These are phyloP conservation scores for Euspilapteryx auroguttella DNA, from an alignment of 2,888 invertebrate species.

Conservation along the genomic window DNA sequence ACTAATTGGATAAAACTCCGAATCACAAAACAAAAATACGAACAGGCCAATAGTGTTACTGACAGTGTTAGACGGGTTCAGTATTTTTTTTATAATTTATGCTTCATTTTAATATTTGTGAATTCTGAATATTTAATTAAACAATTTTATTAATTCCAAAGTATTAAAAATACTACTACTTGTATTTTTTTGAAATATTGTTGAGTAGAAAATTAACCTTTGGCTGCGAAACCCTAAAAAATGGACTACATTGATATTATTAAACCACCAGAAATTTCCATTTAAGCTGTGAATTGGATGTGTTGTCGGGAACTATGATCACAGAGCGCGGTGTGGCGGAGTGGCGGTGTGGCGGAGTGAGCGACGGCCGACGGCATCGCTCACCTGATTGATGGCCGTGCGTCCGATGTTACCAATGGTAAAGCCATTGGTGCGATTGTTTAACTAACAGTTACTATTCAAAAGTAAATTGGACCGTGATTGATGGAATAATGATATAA, in stretches of 20 bases:
- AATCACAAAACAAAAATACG: conserved; percentile 29
- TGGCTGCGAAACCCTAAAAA: too few species aligned
- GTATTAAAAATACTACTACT: too few species aligned
- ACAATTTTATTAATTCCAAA: too few species aligned
- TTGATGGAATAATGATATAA: conserved; percentile 59
- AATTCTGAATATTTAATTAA: too few species aligned
- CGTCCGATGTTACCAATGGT: too few species aligned
- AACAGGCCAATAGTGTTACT: too few species aligned
- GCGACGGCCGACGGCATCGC: conserved; percentile 10
- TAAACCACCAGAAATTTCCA: conserved; percentile 55
- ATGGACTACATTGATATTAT: too few species aligned
- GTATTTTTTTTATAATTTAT: too few species aligned
- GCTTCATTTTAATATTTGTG: too few species aligned
- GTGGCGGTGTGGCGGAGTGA: not conserved
- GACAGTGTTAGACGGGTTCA: too few species aligned
- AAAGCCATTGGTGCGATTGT: conserved; percentile 41
- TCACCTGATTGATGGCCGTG: conserved; percentile 43
- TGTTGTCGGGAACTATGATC: conserved; percentile 38
- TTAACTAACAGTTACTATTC: conserved; percentile 53
- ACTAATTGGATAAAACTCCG: conserved; percentile 56
- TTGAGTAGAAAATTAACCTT: too few species aligned
- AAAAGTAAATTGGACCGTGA: conserved; percentile 51
- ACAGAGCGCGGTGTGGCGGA: conserved; percentile 9
- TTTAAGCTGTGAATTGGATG: conserved; percentile 60
- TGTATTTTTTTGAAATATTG: too few species aligned